Evolutionary conservation across 2,113 vertebrate species (phyloP).

Genomic region (Mus pahari): DNA sequence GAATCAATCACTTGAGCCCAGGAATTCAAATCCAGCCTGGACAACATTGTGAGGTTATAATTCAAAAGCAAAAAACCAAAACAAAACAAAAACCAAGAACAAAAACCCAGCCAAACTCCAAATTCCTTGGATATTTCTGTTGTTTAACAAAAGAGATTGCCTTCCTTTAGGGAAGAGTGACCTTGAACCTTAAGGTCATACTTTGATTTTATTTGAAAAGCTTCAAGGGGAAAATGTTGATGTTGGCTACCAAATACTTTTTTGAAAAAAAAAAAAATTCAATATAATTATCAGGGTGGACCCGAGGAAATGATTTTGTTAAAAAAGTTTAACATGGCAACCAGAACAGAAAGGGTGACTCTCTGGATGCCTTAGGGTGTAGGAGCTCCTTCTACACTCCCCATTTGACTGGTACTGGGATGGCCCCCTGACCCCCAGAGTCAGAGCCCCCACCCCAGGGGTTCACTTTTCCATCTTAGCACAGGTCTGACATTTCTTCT

Average conservation of each 20-base stretch:
- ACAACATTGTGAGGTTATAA: background rate
- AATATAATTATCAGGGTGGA: constrained; percentile 2
- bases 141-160: constrained; percentile 4
- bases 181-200: background rate
- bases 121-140: constrained; percentile 28
- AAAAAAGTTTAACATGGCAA: constrained; percentile 30
- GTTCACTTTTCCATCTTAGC: background rate
- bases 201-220: constrained; percentile 63
- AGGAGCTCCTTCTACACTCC: background rate
- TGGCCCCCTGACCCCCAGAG: background rate
- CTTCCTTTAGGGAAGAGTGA: background rate
- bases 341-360: background rate
- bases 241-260: background rate
- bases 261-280: background rate
- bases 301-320: constrained; percentile 10
- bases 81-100: background rate
- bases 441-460: background rate
- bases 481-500: constrained; percentile 32
- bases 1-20: background rate
- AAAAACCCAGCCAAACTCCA: background rate
- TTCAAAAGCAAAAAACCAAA: background rate
- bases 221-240: constrained; percentile 37
- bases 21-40: background rate
- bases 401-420: constrained; percentile 33
- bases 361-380: background rate